Percentiles rank a stretch among this genome's conserved stretches.
Evolutionary conservation across 2,113 vertebrate genomes (phyloP).

Genomic region (Ailuropoda melanoleuca): DNA sequence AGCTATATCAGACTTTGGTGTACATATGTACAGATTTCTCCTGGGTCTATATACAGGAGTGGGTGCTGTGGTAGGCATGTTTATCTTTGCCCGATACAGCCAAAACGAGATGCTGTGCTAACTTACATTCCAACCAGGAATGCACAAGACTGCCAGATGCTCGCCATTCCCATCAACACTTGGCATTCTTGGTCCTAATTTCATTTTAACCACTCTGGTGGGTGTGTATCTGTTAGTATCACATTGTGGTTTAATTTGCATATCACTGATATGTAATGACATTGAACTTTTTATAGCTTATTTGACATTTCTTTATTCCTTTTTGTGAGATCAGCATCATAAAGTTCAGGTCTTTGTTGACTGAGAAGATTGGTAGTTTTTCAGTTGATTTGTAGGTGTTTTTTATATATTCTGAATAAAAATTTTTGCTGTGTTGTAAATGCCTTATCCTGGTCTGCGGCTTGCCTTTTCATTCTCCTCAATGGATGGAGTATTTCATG

Average conservation of each 20-base stretch:
- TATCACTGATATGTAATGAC: not conserved
- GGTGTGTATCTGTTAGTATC: not conserved
- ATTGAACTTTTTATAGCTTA: too few relatives aligned
- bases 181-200: not conserved
- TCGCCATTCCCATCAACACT: not conserved
- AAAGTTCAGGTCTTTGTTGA: not conserved
- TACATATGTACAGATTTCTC: fast-evolving
- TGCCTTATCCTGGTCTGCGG: too few relatives aligned
- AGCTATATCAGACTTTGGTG: not conserved
- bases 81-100: too few relatives aligned
- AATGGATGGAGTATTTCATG: not conserved
- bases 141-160: too few relatives aligned
- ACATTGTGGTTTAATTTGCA: not conserved
- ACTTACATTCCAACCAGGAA: not conserved
- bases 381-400: not conserved
- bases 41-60: fast-evolving
- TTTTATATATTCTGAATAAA: not conserved
- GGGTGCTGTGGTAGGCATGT: not conserved
- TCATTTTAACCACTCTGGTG: not conserved
- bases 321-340: not conserved
- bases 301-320: not conserved
- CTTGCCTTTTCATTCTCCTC: not conserved
- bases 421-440: not conserved
- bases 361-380: not conserved
- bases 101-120: not conserved